phyloP scores from a whole-genome alignment of 1,140 invertebrate species.

The Vollenhovia emeryi region DNA sequence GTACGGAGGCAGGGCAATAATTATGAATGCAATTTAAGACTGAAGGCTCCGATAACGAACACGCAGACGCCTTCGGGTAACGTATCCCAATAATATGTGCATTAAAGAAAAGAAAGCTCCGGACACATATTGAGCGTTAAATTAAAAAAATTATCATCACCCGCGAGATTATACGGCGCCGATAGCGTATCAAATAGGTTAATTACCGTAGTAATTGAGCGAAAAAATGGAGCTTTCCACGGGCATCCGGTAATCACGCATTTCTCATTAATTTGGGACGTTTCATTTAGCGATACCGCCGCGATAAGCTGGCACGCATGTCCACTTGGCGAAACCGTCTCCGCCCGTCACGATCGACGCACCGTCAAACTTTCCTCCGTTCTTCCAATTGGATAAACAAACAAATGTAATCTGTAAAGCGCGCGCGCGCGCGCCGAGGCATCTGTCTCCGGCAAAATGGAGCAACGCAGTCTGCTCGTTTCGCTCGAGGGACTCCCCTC shows the following conservation, averaged over 20 bases:
- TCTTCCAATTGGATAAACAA: neutral
- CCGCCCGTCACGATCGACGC: neutral
- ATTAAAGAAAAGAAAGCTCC: neutral
- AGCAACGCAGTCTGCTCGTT: neutral
- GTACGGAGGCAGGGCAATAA: neutral
- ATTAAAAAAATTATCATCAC: constrained; percentile 24
- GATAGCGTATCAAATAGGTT: constrained; percentile 50
- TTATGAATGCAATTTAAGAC: neutral
- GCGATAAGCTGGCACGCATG: neutral
- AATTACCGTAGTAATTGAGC: constrained; percentile 27
- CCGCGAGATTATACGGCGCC: constrained; percentile 24
- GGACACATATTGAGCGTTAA: neutral
- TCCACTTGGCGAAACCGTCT: neutral
- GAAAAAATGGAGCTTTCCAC: constrained; percentile 14
- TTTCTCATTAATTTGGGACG: constrained; percentile 19
- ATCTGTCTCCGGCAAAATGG: neutral
- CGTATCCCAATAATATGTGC: neutral
- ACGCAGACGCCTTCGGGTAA: neutral
- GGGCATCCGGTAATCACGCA: constrained; percentile 1
- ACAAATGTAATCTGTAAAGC: neutral
- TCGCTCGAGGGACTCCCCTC: neutral
- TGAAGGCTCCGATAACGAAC: neutral
- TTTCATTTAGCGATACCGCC: neutral
- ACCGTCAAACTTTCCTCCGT: neutral
- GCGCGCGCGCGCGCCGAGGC: neutral